Percentiles rank a stretch among this genome's conserved stretches.
These are phyloP conservation scores for Sibirionetta formosa DNA, from an alignment of 2,797 vertebrate genomes.

Conservation along the genomic window DNA sequence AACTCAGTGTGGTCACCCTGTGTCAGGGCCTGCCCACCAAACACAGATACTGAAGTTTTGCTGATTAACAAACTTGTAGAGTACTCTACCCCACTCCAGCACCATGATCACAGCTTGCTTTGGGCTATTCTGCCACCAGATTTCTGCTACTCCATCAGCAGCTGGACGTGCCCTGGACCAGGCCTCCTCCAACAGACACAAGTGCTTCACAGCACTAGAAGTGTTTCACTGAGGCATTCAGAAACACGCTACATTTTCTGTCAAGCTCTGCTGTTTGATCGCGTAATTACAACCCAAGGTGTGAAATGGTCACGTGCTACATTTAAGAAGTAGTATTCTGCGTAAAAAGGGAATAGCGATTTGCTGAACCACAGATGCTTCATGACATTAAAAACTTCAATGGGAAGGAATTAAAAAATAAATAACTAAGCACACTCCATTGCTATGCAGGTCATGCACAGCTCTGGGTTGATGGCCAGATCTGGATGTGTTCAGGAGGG, in stretches of 20 bases:
- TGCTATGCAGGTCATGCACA: background rate
- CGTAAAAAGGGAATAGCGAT: background rate
- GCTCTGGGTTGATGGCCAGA: background rate
- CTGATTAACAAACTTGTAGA: background rate
- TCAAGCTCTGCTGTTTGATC: background rate
- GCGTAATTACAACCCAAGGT: background rate
- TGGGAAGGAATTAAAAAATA: background rate
- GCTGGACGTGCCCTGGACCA: background rate
- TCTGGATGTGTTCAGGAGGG: background rate
- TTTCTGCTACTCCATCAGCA: background rate
- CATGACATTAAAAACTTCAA: background rate
- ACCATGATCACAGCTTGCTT: background rate
- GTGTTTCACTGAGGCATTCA: background rate
- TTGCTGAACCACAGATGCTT: background rate
- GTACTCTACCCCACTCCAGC: accelerated
- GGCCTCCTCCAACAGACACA: background rate
- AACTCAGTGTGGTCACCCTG: background rate
- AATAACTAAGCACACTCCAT: background rate
- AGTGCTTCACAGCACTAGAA: accelerated
- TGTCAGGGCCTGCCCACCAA: background rate
- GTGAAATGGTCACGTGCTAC: background rate
- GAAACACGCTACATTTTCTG: accelerated
- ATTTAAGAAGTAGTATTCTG: background rate
- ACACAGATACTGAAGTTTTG: background rate
- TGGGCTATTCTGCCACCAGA: background rate